These are phyloP conservation scores for Buceros bicornis DNA, from an alignment of 2,797 vertebrate species.

Conservation along the genomic window DNA sequence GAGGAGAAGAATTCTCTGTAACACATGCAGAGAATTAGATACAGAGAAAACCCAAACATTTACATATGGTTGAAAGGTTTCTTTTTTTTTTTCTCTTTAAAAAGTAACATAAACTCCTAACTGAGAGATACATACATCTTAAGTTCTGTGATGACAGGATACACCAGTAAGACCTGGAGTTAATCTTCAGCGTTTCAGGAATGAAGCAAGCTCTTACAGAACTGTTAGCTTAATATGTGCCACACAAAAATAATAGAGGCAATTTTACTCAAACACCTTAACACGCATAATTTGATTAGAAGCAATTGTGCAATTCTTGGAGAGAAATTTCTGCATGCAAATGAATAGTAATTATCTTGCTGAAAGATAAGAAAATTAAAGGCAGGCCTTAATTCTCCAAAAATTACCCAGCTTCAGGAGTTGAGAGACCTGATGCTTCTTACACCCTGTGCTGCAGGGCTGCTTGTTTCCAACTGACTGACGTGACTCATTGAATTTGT, in stretches of 20 bases:
- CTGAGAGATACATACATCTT: not conserved
- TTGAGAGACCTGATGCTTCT: not conserved
- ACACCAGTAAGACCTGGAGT: constrained; percentile 50
- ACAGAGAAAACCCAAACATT: not conserved
- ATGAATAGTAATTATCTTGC: constrained; percentile 10
- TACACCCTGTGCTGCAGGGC: not conserved
- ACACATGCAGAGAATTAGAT: not conserved
- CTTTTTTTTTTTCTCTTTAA: not conserved
- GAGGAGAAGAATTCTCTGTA: not conserved
- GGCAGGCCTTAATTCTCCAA: not conserved
- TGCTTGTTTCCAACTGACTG: not conserved
- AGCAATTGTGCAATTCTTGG: constrained; percentile 46
- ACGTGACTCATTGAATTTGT: not conserved
- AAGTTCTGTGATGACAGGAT: constrained; percentile 32
- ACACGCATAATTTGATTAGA: constrained; percentile 58
- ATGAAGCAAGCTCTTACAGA: constrained; percentile 38
- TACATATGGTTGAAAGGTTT: not conserved
- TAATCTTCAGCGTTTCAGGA: constrained; percentile 42
- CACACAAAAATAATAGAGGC: constrained; percentile 59
- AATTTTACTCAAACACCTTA: constrained; percentile 34
- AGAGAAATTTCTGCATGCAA: constrained; percentile 40
- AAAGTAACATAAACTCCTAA: not conserved
- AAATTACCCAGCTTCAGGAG: not conserved
- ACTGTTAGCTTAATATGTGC: constrained; percentile 58
- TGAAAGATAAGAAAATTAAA: constrained; percentile 47